These are phyloP conservation scores for Mus musculus DNA, from an alignment of 2,113 vertebrate genomes.

Conservation along the genomic window GRCm39 chr16:57707001-57707500, in stretches of 20 bases:
- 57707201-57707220: slow-evolving; percentile 59
- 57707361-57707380: slow-evolving; percentile 80
- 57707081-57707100: slow-evolving; percentile 61
- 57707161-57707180: slow-evolving; percentile 47
- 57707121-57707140: slow-evolving; percentile 48
- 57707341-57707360: slow-evolving; percentile 77
- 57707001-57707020: slow-evolving; percentile 50
- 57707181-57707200: slow-evolving; percentile 71
- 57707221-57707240: slow-evolving; percentile 68
- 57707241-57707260: slow-evolving; percentile 80
- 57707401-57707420: background rate
- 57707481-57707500: slow-evolving; percentile 60
- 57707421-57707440: slow-evolving; percentile 61
- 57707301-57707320: slow-evolving; percentile 82
- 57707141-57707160: slow-evolving; percentile 44
- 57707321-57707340: slow-evolving; percentile 83
- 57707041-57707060: slow-evolving; percentile 54
- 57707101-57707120: slow-evolving; percentile 13
- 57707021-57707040: slow-evolving; percentile 28
- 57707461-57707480: slow-evolving; percentile 44
- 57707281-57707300: slow-evolving; percentile 84
- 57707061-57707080: slow-evolving; percentile 47
- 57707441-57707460: slow-evolving; percentile 51
- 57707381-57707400: slow-evolving; percentile 72
- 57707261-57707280: slow-evolving; percentile 85